Evolutionary conservation across 1,140 invertebrate genomes (phyloP), one percentile per base, ranked within the genome.

Genomic region (Episyrphus balteatus): DNA sequence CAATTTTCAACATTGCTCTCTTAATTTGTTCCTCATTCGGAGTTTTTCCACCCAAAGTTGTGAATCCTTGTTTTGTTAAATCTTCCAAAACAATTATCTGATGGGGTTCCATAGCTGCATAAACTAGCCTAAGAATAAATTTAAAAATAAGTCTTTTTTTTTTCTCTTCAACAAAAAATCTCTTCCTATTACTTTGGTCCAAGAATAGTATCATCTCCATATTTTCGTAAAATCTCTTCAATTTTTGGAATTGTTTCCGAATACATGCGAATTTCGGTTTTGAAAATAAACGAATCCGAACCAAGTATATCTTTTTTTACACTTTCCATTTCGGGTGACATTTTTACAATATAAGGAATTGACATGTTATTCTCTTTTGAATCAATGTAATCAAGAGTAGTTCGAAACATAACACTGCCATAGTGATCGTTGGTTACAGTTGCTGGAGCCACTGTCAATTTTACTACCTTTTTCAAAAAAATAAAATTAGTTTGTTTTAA

Each of bases 361-460:
- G 41, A 33, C 1, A 30, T 21, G 11, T 19, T 14, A 11, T 15
- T 17, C n/a, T 32, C 19, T 11, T 41, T 2, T 2, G 36, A 38
- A 17, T 31, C 26, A 26, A 6, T 21, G 17, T 56, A 59, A 8
- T 52, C 19, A 2, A 56, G 21, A 5, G 3, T 33, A 6, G 49
- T 49, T 10, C 55, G 47, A 31, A 53, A 54, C 57, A 59, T 57
- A 13, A 57, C 21, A 40, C 57, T 59, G 1, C 54, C 52, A 50
- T 56, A 59, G 21, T 57, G 54, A 46, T 59, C 57, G 12, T 51
- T 56, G 12, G 53, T 56, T 2, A 41, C 10, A n/a, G 48, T 51
- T 11, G 55, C 57, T 10, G 55, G 55, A 3, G 46, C 44, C 8
- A 58, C 11, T 3, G 36, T 44, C 1, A 53, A 9, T 17, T 48